These are phyloP conservation scores for Caenorhabditis sp. DNA, from an alignment of 2,888 invertebrate species.

Conservation along the genomic window DNA sequence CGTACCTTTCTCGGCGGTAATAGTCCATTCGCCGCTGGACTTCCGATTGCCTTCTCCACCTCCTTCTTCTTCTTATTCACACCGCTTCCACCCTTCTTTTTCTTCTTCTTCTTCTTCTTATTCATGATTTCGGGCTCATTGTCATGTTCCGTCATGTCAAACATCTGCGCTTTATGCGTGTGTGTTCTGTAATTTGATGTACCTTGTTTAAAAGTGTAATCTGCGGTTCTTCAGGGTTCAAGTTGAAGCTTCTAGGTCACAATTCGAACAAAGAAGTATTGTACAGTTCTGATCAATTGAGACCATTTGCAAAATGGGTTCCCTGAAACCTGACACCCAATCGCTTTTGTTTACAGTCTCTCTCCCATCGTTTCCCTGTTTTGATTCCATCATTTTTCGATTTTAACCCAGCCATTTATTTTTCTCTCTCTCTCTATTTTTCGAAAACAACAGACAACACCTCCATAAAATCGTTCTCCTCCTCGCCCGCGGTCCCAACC, in stretches of 20 bases:
- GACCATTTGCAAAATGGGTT: no score
- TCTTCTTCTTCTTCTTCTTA: background rate
- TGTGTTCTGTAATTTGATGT: background rate
- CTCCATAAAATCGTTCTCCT: constrained; percentile 38
- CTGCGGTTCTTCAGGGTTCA: no score
- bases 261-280: no score
- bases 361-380: background rate
- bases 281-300: no score
- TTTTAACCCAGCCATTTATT: background rate
- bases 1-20: constrained; percentile 21
- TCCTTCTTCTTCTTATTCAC: background rate
- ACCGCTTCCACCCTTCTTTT: background rate
- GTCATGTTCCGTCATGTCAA: constrained; percentile 39
- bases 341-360: background rate
- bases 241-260: no score
- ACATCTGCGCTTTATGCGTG: constrained; percentile 32
- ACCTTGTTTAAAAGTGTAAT: no score
- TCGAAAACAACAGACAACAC: constrained; percentile 16
- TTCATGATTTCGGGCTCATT: background rate
- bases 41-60: constrained; percentile 18
- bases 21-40: constrained; percentile 14
- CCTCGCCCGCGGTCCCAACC: constrained; percentile 9
- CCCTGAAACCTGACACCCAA: no score
- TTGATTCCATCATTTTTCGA: background rate
- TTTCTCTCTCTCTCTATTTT: constrained; percentile 20